Percentiles rank a stretch among this genome's conserved stretches.
These are phyloP conservation scores for Thalpophila matura DNA, from an alignment of 2,888 invertebrate species.

Conservation along the genomic window DNA sequence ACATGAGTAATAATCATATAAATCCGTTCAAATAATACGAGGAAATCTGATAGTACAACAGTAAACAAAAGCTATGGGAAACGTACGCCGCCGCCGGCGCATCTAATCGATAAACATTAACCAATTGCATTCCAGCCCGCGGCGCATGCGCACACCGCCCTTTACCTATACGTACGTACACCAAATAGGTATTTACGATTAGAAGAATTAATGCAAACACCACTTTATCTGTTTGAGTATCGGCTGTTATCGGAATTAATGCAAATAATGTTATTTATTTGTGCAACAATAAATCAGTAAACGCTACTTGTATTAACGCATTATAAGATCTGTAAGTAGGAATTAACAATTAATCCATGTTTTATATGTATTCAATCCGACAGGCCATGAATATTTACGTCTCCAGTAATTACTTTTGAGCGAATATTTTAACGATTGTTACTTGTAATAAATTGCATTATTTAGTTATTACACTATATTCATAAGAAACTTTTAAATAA, in stretches of 20 bases:
- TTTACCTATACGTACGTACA: slow-evolving; percentile 49
- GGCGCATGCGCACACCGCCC: slow-evolving; percentile 63
- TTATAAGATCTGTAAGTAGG: slow-evolving; percentile 38
- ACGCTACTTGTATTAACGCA: slow-evolving; percentile 59
- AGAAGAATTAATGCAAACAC: slow-evolving; percentile 62
- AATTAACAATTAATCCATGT: slow-evolving; percentile 34
- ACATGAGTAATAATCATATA: slow-evolving; percentile 10
- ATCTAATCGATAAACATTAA: slow-evolving; percentile 83
- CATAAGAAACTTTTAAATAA: not conserved
- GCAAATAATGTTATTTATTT: slow-evolving; percentile 67
- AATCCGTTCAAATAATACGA: slow-evolving; percentile 42
- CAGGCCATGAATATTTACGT: slow-evolving; percentile 32
- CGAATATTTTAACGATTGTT: slow-evolving; percentile 12
- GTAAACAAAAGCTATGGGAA: slow-evolving; percentile 70
- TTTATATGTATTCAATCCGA: slow-evolving; percentile 34
- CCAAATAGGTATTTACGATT: slow-evolving; percentile 37
- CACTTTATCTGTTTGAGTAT: slow-evolving; percentile 58
- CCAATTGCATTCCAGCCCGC: slow-evolving; percentile 76
- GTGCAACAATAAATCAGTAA: slow-evolving; percentile 66
- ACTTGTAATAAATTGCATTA: not conserved
- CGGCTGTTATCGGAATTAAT: slow-evolving; percentile 62
- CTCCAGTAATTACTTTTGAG: slow-evolving; percentile 8
- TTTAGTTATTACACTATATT: not conserved
- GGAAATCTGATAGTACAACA: slow-evolving; percentile 60
- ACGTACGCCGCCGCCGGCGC: slow-evolving; percentile 72